phyloP scores from a whole-genome alignment of 2,797 vertebrate genomes.

The Taeniopygia guttata region DNA sequence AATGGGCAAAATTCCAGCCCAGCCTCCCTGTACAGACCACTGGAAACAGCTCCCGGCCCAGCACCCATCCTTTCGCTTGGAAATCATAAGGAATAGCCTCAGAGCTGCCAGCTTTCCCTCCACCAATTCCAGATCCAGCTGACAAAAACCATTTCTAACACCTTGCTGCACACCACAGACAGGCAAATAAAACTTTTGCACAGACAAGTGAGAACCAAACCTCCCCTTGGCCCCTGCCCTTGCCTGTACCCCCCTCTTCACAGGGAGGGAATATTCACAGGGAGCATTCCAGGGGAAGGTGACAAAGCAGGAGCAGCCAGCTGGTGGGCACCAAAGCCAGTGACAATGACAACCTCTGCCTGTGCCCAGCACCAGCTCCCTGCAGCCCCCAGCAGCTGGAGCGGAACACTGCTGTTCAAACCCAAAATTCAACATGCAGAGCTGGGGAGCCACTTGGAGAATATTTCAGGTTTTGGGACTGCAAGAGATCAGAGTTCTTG shows the following conservation, averaged over 20 bases:
- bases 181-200: not conserved
- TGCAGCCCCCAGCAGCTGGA: not conserved
- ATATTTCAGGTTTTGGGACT: not conserved
- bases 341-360: not conserved
- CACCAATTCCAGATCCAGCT: not conserved
- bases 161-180: not conserved
- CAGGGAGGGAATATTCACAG: accelerated
- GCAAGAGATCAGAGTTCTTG: not conserved
- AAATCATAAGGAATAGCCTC: not conserved
- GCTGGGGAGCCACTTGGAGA: not conserved
- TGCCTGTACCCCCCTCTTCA: accelerated
- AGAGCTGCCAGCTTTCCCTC: not conserved
- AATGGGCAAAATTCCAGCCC: not conserved
- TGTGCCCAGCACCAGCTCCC: not conserved
- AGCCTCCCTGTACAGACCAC: not conserved
- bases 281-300: not conserved
- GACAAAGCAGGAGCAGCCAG: not conserved
- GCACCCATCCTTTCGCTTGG: not conserved
- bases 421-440: not conserved
- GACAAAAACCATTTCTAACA: not conserved
- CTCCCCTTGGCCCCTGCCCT: accelerated
- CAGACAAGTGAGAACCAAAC: not conserved
- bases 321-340: not conserved
- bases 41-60: accelerated
- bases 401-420: accelerated